Base-by-base conservation (phyloP, 2,888 invertebrate species). In the Anoncus sp. region DNA sequence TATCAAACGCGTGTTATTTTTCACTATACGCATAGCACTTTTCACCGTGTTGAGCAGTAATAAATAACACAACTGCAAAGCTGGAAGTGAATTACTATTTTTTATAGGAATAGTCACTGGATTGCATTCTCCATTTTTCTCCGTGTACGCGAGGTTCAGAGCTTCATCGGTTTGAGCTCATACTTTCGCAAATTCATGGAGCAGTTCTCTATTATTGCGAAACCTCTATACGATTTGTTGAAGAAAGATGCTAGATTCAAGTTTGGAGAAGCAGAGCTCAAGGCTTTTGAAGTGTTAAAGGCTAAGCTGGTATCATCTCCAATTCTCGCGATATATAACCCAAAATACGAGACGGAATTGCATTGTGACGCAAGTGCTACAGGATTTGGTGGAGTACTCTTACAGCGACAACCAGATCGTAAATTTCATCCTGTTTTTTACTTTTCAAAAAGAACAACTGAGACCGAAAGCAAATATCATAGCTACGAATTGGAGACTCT, bases 401-500 rank as follows among this genome's bases (percentile, higher is more conserved):
- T 90, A 62, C 90, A 90, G 73, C 81, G 72, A 63, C 85, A 88
- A 57, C 6, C 47, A 1, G 83, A 86, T 75, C 57, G 55, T 3
- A 75, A 81, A 43, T 81, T 88, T 22, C 87, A 88, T 38, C 87
- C 87, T 0, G 69, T 89, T 0, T 86, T 86, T 57, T 88, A 86
- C 73, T 88, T 86, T 82, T 87, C 86, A 12, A 85, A 85, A 69
- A 72, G 84, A 38, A 85, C 87, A 2, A 85, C 83, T 2, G 82
- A 81, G 0, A 31, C 49, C 0, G 87, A 89, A 76, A 71, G 83
- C 0, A 84, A 79, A 35, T 87, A 86, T 63, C 86, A 88, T 71
- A 87, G 86, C 75, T 90, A 84, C 66, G 88, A 89, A 60, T 57
- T 89, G 12, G 88, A 90, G 51, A 80, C 83, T 0, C 45, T 87